These are phyloP conservation scores for Lepetodrilus schrolli DNA, from an alignment of 2,888 invertebrate species.

Conservation along the genomic window DNA sequence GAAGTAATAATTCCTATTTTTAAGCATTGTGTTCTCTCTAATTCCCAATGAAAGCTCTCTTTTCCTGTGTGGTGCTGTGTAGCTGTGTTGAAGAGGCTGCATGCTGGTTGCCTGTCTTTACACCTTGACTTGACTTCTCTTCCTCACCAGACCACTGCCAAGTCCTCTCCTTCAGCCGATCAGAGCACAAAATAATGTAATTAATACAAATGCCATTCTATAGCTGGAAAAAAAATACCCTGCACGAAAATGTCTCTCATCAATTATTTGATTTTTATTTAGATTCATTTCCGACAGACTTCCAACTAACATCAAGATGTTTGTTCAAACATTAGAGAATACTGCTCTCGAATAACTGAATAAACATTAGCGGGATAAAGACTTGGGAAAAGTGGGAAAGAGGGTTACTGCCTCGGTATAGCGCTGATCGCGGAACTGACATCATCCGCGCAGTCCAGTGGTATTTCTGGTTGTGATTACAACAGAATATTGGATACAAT, in stretches of 20 bases:
- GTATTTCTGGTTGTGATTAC: constrained; percentile 7
- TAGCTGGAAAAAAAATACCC: constrained; percentile 9
- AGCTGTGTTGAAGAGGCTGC: background rate
- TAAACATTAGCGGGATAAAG: constrained; percentile 20
- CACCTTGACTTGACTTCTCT: background rate
- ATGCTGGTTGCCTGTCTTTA: background rate
- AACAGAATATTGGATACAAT: background rate
- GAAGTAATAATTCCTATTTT: constrained; percentile 16
- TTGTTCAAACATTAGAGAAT: constrained; percentile 26
- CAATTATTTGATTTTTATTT: constrained; percentile 27
- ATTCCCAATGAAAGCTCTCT: background rate
- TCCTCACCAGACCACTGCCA: too few relatives aligned
- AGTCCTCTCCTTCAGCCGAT: background rate
- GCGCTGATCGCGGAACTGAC: background rate
- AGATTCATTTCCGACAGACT: constrained; percentile 27
- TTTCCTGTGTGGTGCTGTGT: constrained; percentile 12
- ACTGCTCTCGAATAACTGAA: constrained; percentile 14
- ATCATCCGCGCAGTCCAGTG: background rate
- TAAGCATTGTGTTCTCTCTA: constrained; percentile 3
- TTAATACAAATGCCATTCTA: constrained; percentile 16
- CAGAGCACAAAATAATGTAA: constrained; percentile 10
- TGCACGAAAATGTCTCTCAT: constrained; percentile 9
- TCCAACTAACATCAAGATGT: constrained; percentile 21
- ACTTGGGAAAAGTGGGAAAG: background rate
- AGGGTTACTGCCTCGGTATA: background rate